These are phyloP conservation scores for Gonioctena quinquepunctata DNA, from an alignment of 1,140 invertebrate species.

Conservation along the genomic window DNA sequence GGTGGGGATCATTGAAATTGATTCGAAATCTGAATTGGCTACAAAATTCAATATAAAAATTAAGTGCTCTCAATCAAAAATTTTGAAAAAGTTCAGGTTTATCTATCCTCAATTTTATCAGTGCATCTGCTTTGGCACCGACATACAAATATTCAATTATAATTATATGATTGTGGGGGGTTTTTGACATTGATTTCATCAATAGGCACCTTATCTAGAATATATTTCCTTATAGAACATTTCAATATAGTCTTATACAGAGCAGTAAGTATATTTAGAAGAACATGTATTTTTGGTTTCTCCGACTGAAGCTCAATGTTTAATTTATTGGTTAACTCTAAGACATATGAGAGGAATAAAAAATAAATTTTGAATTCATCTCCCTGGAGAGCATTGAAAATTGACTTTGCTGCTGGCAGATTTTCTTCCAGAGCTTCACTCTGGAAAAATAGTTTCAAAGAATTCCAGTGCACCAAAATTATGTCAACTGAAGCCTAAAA, in stretches of 20 bases:
- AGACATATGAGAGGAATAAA: background rate
- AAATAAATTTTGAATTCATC: background rate
- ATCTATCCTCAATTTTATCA: background rate
- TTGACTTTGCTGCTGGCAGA: background rate
- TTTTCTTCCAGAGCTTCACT: background rate
- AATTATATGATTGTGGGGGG: background rate
- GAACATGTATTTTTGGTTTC: background rate
- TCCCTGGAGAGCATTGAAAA: background rate
- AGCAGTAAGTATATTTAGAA: background rate
- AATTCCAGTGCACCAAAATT: background rate
- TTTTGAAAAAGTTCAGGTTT: background rate
- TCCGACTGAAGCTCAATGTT: background rate
- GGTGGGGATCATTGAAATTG: background rate
- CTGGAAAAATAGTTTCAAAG: background rate
- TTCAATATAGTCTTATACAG: background rate
- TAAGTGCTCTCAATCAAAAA: background rate
- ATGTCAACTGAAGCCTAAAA: background rate
- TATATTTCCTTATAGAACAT: conserved; percentile 3
- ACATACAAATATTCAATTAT: background rate
- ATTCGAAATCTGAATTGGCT: background rate
- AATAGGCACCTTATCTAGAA: background rate
- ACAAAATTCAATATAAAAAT: conserved; percentile 1
- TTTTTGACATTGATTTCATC: background rate
- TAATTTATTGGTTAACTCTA: background rate
- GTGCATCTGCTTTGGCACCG: background rate